Conservation (phyloP, 2,113 vertebrate species). For the Isurus oxyrinchus region DNA sequence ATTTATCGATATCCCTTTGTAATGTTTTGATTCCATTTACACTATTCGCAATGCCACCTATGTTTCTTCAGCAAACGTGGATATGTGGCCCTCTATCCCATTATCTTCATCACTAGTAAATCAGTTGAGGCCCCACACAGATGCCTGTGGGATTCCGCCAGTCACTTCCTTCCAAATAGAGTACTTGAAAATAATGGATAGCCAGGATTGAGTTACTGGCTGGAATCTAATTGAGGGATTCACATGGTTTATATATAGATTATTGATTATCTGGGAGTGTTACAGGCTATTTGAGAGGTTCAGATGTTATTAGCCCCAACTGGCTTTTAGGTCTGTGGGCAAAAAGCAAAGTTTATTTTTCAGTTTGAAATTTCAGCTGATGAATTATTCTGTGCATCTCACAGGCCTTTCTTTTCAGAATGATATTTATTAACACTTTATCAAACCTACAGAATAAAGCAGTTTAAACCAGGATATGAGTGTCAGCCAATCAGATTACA, state of each 20-base stretch:
- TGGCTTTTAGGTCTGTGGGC: no score
- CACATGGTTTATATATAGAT: not conserved
- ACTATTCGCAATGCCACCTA: not conserved
- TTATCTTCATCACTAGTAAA: not conserved
- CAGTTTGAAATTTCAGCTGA: not conserved
- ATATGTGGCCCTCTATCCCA: not conserved
- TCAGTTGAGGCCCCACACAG: not conserved
- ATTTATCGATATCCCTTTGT: no score
- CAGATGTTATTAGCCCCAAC: not conserved
- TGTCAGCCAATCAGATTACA: not conserved
- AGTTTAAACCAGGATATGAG: not conserved
- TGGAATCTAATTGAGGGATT: not conserved
- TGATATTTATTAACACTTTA: constrained; percentile 26
- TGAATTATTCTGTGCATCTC: not conserved
- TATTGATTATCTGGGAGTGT: not conserved
- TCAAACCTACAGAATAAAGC: not conserved
- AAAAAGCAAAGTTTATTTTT: not conserved
- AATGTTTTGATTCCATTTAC: not conserved
- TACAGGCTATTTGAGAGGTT: not conserved
- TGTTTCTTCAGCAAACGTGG: not conserved
- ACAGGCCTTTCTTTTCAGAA: constrained; percentile 4
- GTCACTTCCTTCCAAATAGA: not conserved
- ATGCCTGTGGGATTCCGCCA: not conserved
- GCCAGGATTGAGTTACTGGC: not conserved
- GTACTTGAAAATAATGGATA: not conserved